Conservation (phyloP, 1,140 invertebrate genomes). For the Pectinophora gossypiella region DNA sequence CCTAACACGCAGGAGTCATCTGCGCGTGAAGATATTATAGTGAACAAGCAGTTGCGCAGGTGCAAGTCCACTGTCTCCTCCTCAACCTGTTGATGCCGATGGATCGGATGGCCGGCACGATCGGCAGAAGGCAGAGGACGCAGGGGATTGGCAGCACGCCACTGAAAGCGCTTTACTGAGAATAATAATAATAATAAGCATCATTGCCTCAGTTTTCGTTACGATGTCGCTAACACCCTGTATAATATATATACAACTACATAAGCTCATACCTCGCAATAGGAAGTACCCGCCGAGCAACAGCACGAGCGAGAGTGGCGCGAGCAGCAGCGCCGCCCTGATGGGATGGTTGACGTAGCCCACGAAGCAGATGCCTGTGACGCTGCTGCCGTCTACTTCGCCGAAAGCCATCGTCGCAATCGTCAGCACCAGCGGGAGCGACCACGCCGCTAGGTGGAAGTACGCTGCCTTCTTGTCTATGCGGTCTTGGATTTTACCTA, state of each 20-base stretch:
- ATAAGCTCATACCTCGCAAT: slow-evolving; percentile 86
- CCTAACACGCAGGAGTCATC: no score
- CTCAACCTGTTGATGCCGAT: no score
- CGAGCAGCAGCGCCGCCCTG: slow-evolving; percentile 84
- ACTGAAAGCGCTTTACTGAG: no score
- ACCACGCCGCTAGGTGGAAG: slow-evolving; percentile 97
- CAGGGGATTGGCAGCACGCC: no score
- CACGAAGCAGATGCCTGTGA: slow-evolving; percentile 96
- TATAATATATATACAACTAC: no score
- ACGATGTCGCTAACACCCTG: background rate
- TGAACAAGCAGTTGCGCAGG: no score
- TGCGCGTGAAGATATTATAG: no score
- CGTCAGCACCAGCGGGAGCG: slow-evolving; percentile 91
- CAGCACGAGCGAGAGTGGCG: slow-evolving; percentile 84
- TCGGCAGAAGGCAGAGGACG: no score
- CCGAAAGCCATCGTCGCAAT: slow-evolving; percentile 93
- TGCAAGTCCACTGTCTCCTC: no score
- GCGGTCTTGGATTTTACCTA: slow-evolving; percentile 89
- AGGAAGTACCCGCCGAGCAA: slow-evolving; percentile 88
- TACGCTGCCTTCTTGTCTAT: slow-evolving; percentile 95
- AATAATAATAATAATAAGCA: no score
- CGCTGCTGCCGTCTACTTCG: slow-evolving; percentile 94
- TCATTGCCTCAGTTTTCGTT: no score
- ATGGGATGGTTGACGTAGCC: slow-evolving; percentile 87
- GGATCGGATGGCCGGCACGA: no score